Conservation (phyloP, 2,888 invertebrate species). For the Amiota mariae region DNA sequence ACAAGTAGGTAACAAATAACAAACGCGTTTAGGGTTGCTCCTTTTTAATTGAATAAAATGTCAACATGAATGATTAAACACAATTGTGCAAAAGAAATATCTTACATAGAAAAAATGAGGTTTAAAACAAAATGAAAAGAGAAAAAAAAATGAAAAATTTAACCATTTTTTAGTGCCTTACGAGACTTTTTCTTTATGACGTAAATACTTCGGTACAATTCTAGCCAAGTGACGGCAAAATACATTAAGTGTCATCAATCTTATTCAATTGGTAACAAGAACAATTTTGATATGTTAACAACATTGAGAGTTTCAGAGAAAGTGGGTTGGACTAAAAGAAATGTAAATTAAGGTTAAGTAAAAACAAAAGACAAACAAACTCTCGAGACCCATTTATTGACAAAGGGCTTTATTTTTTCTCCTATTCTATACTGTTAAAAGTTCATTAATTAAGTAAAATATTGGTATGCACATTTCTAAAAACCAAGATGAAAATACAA, state of each 20-base stretch:
- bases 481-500: no score
- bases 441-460: no score
- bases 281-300: conserved; percentile 15
- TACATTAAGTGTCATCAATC: conserved; percentile 58
- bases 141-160: conserved; percentile 53
- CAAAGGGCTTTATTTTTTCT: no score
- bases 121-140: conserved; percentile 57
- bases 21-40: neutral
- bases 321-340: neutral
- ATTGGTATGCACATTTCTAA: no score
- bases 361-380: neutral
- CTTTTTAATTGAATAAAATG: conserved; percentile 18
- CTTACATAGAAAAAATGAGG: neutral
- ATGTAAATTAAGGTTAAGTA: conserved; percentile 5
- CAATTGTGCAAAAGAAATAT: neutral
- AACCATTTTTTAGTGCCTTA: neutral
- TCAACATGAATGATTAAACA: conserved; percentile 1
- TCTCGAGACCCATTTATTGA: neutral
- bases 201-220: conserved; percentile 9
- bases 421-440: no score
- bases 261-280: conserved; percentile 58
- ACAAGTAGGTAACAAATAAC: neutral
- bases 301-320: no score
- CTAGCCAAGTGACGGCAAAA: conserved; percentile 14
- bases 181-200: conserved; percentile 5